Conservation (phyloP, 2,888 invertebrate genomes). For the Strigamia transsilvanica region DNA sequence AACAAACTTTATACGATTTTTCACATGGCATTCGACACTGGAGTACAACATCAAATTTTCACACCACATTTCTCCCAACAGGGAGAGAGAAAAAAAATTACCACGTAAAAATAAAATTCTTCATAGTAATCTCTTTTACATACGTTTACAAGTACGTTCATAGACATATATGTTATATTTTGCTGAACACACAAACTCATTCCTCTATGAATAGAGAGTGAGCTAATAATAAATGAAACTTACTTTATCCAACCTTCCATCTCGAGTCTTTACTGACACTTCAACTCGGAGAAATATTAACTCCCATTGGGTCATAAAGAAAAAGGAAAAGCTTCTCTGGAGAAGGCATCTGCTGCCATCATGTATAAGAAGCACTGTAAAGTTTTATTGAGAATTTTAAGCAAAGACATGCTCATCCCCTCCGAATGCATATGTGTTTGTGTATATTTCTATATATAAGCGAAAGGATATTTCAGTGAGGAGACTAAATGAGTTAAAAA, state of each 20-base stretch:
- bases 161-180: neutral
- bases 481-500: constrained; percentile 16
- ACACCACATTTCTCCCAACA: constrained; percentile 22
- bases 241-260: constrained; percentile 26
- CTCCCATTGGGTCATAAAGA: constrained; percentile 38
- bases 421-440: neutral
- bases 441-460: neutral
- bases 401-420: constrained; percentile 10
- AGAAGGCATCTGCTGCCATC: constrained; percentile 38
- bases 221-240: constrained; percentile 34
- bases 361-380: constrained; percentile 34
- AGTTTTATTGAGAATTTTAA: constrained; percentile 38
- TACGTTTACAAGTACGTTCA: too few relatives aligned
- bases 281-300: constrained; percentile 23
- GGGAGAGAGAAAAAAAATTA: neutral
- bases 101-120: neutral
- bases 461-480: neutral
- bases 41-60: constrained; percentile 34
- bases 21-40: constrained; percentile 14
- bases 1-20: constrained; percentile 26
- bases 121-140: neutral
- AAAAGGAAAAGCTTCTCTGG: constrained; percentile 26
- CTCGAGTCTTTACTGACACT: constrained; percentile 27
- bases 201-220: neutral
- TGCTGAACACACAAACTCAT: constrained; percentile 12